A percentile compares a stretch with the other conserved stretches of the same genome.
Conservation (phyloP, 2,888 invertebrate genomes). For the Cheilosia grossa region DNA sequence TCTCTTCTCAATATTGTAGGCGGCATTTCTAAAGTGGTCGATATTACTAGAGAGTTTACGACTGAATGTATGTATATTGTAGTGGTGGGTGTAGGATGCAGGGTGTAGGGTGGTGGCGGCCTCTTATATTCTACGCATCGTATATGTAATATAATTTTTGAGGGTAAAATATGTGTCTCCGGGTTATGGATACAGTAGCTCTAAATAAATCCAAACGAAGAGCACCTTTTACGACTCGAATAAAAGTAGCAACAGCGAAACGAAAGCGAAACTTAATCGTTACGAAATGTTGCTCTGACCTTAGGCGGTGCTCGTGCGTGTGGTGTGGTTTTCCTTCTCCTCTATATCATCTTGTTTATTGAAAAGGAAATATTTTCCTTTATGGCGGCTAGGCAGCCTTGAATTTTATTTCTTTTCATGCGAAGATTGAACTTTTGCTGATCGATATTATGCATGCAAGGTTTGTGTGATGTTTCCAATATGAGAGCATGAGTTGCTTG, state of each 20-base stretch:
- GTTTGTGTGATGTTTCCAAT: slow-evolving; percentile 1
- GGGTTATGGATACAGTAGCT: slow-evolving; percentile 22
- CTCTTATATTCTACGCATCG: background rate
- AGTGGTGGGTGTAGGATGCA: background rate
- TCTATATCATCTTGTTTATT: slow-evolving; percentile 29
- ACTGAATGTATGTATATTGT: background rate
- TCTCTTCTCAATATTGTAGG: background rate
- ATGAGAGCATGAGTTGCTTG: no score
- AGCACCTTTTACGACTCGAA: slow-evolving; percentile 49
- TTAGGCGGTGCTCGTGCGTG: background rate
- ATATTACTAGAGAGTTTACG: slow-evolving; percentile 59
- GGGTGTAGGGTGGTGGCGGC: background rate
- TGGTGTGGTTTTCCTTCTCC: background rate
- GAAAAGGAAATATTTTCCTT: slow-evolving; percentile 20
- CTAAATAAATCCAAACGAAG: slow-evolving; percentile 18
- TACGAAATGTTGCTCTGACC: slow-evolving; percentile 33
- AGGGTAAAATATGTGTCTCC: slow-evolving; percentile 44
- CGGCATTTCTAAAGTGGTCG: slow-evolving; percentile 42
- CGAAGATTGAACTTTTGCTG: slow-evolving; percentile 3
- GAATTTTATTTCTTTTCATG: slow-evolving; percentile 3
- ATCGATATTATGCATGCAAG: background rate
- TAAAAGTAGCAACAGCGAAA: slow-evolving; percentile 43
- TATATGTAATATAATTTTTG: slow-evolving; percentile 24
- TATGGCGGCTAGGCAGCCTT: slow-evolving; percentile 29
- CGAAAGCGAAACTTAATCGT: slow-evolving; percentile 56